Evolutionary conservation across 2,797 vertebrate species (phyloP), one percentile per base, ranked within the genome.

Genomic region (Margarornis squamiger): DNA sequence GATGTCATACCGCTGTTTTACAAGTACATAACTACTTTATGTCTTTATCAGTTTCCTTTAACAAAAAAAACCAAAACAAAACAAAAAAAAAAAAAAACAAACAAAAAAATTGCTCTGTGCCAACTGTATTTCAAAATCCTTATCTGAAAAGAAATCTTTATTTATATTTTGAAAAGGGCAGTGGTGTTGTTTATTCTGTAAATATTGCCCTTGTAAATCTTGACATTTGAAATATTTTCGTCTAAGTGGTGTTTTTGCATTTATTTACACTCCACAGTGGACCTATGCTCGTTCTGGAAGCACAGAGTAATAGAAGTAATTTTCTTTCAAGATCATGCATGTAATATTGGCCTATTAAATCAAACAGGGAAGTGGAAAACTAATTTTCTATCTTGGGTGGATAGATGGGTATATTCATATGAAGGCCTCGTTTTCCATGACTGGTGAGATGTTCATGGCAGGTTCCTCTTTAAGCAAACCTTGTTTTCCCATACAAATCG

Each of bases 361-460:
- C 32, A 72, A 43, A 21, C 8, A 43, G 5, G 19, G 10, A 77
- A 57, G 27, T 54, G 21, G 27, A 72, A 66, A 20, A 43, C 10
- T 45, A 29, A 16, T 80, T 77, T 92, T 87, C 30, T 68, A 17
- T 72, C 59, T 65, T 38, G 30, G 1, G 2, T 49, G 68, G 20
- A 30, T 29, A 36, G 45, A 19, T 0, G 1, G 17, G 4, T 66
- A 14, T 2, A 3, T 76, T 57, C 3, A 4, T 52, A 36, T 0
- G 1, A 49, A 67, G 14, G 4, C 6, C n/a, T 83, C 0, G 0
- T 3, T 6, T 59, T 73, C 10, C 12, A 0, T 39, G 17, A 45
- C 15, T 0, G 3, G 36, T 20, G 26, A 9, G 1, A 2, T 5
- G 22, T 41, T 81, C 32, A 2, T 4, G 29, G 30, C 32, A 77